Percentiles rank a stretch among this genome's conserved stretches.
Evolutionary conservation across 1,140 invertebrate species (phyloP).

Genomic region (Drosophila lacertosa): DNA sequence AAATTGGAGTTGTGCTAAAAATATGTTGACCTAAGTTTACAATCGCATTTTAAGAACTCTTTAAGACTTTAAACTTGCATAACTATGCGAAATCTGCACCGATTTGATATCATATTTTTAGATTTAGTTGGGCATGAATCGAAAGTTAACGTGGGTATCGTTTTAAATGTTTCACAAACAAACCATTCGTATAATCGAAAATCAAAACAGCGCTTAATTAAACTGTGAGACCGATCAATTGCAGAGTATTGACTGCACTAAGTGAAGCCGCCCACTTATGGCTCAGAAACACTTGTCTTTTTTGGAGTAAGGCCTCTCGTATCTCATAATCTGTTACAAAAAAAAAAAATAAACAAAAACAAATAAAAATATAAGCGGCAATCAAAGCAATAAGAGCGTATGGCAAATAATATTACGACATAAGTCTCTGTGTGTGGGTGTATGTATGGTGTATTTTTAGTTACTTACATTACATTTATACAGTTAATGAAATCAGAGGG

Average conservation of each 20-base stretch:
- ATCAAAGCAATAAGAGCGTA: constrained; percentile 3
- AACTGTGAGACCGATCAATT: constrained; percentile 1
- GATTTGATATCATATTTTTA: too few species aligned
- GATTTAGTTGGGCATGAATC: too few species aligned
- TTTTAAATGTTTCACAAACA: too few species aligned
- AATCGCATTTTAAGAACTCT: too few species aligned
- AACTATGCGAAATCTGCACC: too few species aligned
- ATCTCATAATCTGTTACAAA: constrained; percentile 24
- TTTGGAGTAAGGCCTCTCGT: constrained; percentile 26
- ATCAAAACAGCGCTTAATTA: neutral
- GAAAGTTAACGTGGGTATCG: too few species aligned
- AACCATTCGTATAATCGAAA: constrained; percentile 13
- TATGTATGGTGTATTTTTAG: constrained; percentile 9
- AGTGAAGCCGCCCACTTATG: constrained; percentile 9
- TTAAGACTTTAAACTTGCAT: too few species aligned
- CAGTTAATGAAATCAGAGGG: constrained; percentile 57
- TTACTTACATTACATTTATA: constrained; percentile 29
- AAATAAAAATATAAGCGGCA: neutral
- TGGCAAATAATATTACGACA: constrained; percentile 6
- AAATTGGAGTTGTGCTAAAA: too few species aligned
- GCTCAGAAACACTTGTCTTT: constrained; percentile 4
- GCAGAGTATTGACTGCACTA: neutral
- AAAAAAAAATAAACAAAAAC: neutral
- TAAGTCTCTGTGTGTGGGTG: neutral
- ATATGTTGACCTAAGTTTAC: too few species aligned